Evolutionary conservation across 2,113 vertebrate species (phyloP).

Genomic region (Cololabis saira): DNA sequence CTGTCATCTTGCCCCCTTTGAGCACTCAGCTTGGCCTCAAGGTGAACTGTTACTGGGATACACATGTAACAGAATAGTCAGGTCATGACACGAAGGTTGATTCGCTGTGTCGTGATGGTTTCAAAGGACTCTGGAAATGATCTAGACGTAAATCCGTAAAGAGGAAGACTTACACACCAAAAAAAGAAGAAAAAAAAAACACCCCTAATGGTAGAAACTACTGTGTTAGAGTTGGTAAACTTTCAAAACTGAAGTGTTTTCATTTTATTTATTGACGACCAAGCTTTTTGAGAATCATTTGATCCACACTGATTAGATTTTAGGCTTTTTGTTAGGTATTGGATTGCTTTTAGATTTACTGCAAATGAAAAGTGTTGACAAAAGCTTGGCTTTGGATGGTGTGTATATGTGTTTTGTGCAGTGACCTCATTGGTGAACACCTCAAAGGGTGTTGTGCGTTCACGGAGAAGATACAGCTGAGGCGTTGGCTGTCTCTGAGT

Average conservation of each 20-base stretch:
- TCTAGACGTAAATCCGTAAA: slow-evolving; percentile 27
- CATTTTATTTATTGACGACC: neutral
- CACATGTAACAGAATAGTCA: slow-evolving; percentile 25
- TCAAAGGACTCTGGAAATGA: slow-evolving; percentile 33
- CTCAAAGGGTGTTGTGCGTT: slow-evolving; percentile 57
- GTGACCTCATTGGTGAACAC: slow-evolving; percentile 59
- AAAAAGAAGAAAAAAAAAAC: neutral
- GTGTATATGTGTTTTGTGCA: slow-evolving; percentile 15
- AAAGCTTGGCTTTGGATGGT: slow-evolving; percentile 27
- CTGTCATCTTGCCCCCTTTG: slow-evolving; percentile 29
- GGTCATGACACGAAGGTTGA: neutral
- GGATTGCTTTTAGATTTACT: slow-evolving; percentile 26
- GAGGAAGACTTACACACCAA: neutral
- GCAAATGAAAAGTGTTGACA: slow-evolving; percentile 18
- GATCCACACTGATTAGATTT: slow-evolving; percentile 23
- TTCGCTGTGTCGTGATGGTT: slow-evolving; percentile 13
- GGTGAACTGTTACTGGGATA: slow-evolving; percentile 17
- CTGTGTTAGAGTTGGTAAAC: slow-evolving; percentile 6
- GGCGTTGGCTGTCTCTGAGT: slow-evolving; percentile 42
- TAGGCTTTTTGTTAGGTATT: slow-evolving; percentile 16
- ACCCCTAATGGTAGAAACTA: neutral
- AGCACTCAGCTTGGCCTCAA: slow-evolving; percentile 40
- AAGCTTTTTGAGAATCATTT: slow-evolving; percentile 7
- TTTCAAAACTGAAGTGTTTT: neutral
- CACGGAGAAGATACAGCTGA: slow-evolving; percentile 63